Conservation (phyloP, 92 coral and sea anemone genomes). For the Umimayanthus chanpuru region DNA sequence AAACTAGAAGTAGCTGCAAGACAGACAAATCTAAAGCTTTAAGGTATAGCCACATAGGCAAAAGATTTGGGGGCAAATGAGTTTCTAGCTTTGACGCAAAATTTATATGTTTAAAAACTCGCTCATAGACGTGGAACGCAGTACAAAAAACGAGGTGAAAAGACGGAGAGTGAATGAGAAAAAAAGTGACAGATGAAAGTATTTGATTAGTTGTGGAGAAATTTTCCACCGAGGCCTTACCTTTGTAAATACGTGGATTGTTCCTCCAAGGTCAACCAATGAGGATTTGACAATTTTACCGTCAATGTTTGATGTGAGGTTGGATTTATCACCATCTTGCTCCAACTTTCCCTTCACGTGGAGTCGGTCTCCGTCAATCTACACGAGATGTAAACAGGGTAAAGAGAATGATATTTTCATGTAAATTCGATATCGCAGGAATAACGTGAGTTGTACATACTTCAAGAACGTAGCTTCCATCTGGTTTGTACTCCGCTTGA, state of each 20-base stretch:
- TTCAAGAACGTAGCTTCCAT: conserved; percentile 73
- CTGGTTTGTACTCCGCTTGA: conserved; percentile 65
- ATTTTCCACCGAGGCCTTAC: conserved; percentile 43
- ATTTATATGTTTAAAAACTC: no score
- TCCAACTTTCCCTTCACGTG: conserved; percentile 76
- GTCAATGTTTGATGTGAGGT: conserved; percentile 75
- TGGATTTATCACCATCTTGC: conserved; percentile 64
- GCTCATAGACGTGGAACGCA: not conserved
- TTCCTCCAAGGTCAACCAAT: conserved; percentile 88
- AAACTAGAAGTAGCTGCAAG: no score
- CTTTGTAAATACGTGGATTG: conserved; percentile 88
- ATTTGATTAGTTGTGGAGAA: not conserved
- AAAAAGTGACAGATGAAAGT: not conserved
- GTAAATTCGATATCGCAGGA: not conserved
- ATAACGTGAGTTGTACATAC: conserved; percentile 42
- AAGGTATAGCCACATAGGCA: no score
- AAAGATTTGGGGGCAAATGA: no score
- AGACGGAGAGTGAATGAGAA: not conserved
- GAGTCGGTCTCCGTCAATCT: conserved; percentile 82
- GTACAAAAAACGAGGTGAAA: no score
- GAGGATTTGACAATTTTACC: conserved; percentile 80
- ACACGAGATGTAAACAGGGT: not conserved
- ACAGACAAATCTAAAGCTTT: no score
- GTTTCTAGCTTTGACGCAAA: no score
- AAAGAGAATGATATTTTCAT: not conserved